These are phyloP conservation scores for Alviniconcha strummeri DNA, from an alignment of 2,888 invertebrate species.

Conservation along the genomic window DNA sequence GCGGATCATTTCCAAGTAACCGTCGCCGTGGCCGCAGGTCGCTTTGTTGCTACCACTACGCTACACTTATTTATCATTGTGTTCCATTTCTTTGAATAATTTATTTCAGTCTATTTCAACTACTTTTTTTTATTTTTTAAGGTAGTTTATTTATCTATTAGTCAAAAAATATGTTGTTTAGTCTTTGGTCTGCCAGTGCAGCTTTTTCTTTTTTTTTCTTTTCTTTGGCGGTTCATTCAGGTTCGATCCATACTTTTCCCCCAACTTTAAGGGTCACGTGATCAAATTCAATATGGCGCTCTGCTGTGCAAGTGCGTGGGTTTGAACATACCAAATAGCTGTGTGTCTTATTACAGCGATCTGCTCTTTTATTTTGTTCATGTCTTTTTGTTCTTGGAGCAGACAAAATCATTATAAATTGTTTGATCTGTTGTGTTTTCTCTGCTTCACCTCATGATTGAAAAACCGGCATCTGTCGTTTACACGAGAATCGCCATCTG, in stretches of 20 bases:
- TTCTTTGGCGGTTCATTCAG: neutral
- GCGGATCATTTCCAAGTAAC: no score
- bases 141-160: no score
- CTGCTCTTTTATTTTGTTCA: neutral
- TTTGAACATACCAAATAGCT: neutral
- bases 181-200: neutral
- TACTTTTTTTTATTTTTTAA: no score
- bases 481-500: no score
- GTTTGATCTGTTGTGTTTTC: slow-evolving; percentile 13
- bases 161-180: no score
- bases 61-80: no score
- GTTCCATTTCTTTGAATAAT: no score
- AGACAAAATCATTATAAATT: neutral
- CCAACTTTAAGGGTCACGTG: slow-evolving; percentile 46
- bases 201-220: neutral
- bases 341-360: neutral
- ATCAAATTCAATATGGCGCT: slow-evolving; percentile 64
- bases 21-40: no score
- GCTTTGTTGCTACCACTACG: no score
- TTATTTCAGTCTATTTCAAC: no score
- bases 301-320: slow-evolving; percentile 59
- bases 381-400: neutral
- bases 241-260: neutral
- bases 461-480: no score
- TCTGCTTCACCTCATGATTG: neutral